These are phyloP conservation scores for Calliphora vicina DNA, from an alignment of 1,140 invertebrate species.

Conservation along the genomic window DNA sequence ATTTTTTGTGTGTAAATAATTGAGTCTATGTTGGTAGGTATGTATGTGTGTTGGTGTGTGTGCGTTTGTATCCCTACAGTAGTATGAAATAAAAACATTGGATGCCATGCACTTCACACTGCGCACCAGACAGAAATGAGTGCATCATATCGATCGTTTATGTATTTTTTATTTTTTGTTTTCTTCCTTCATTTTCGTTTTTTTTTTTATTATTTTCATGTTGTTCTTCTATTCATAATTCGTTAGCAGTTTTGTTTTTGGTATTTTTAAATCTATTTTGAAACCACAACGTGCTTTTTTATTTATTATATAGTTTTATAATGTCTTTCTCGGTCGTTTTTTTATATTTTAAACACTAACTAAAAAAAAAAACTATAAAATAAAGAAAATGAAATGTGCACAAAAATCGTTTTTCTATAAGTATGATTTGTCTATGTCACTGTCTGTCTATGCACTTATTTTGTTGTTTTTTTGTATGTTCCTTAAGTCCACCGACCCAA, in stretches of 20 bases:
- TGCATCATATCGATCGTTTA: conserved; percentile 62
- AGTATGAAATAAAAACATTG: not conserved
- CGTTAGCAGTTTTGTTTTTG: not conserved
- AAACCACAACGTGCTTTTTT: not conserved
- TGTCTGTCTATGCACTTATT: not conserved
- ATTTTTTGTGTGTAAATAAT: conserved; percentile 21
- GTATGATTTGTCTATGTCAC: conserved; percentile 32
- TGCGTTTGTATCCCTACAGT: not conserved
- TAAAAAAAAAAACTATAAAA: too few relatives aligned
- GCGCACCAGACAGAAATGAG: conserved; percentile 63
- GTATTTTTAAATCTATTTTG: not conserved
- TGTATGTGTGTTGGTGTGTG: not conserved
- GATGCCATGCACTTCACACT: conserved; percentile 42
- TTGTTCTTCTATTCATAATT: conserved; percentile 38
- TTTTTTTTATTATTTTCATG: not conserved
- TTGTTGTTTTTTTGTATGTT: not conserved
- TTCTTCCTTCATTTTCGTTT: conserved; percentile 8
- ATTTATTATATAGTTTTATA: not conserved
- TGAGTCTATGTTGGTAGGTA: not conserved
- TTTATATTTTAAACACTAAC: not conserved
- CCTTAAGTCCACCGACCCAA: conserved; percentile 21
- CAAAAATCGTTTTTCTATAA: conserved; percentile 23
- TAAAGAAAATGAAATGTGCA: not conserved
- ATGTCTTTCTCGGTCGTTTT: not conserved
- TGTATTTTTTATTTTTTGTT: conserved; percentile 51